Base-by-base conservation (phyloP, 2,797 vertebrate species). In the Cuculus canorus region DNA sequence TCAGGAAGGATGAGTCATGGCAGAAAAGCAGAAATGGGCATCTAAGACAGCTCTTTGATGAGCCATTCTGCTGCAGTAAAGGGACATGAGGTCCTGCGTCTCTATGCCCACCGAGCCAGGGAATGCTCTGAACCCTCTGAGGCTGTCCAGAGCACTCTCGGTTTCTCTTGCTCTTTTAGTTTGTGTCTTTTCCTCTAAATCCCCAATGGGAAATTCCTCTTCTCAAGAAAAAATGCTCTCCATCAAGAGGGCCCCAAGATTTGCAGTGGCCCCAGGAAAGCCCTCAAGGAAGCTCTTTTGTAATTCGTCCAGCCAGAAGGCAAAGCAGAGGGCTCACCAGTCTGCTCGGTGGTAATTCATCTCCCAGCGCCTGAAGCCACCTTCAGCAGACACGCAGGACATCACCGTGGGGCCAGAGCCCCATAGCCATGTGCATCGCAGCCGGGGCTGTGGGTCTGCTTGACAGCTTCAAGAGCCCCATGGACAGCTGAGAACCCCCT, bases 371-470 rank as follows among this genome's bases (percentile, higher is more conserved):
- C 37, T 4, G 4, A 11, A 9, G 14, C 39, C 43, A 18, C 37
- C 15, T 9, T 6, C 86, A 24, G 15, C 47, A 75, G 30, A 4
- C 10, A 12, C 53, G 64, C 47, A 48, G 79, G 59, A 66, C 60
- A 28, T 2, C 0, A 0, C 50, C 0, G 0, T 7, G 28, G 70
- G 76, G 41, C 24, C 57, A 15, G 73, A 43, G 5, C 61, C 30
- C 61, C 2, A 1, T 8, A 7, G 66, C 59, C 39, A 8, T 0
- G 0, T 4, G 24, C 16, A 1, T 5, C 22, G 4, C 17, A 15
- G 33, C 7, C 13, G 7, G 45, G 13, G 54, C 18, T 14, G 12
- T 1, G 10, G 41, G 10, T 43, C 71, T 7, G 7, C 16, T 53
- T 7, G 57, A 7, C 21, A 39, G 37, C 50, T 8, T 0, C 50